Conservation (phyloP, 2,797 vertebrate species). For the Acanthornis magna region DNA sequence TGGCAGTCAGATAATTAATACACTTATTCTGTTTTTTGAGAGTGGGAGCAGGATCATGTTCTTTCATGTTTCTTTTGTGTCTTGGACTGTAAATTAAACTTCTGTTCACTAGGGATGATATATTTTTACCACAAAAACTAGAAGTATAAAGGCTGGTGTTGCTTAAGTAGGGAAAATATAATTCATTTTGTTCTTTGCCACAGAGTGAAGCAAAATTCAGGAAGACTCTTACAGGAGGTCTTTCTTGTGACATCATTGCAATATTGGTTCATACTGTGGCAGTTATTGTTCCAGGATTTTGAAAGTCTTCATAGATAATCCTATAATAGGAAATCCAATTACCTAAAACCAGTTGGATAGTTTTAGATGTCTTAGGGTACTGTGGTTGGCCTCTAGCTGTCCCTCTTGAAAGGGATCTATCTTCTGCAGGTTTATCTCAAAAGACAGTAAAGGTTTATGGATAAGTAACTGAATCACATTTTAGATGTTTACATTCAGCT, state of each 20-base stretch:
- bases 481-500: background rate
- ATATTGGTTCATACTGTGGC: background rate
- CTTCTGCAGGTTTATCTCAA: background rate
- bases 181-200: background rate
- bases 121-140: background rate
- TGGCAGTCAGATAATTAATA: constrained; percentile 4
- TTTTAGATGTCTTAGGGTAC: background rate
- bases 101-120: background rate
- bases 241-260: background rate
- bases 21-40: constrained; percentile 9
- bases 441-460: background rate
- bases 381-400: background rate
- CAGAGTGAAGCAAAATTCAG: background rate
- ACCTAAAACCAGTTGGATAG: background rate
- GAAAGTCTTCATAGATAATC: background rate
- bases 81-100: constrained; percentile 45
- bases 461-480: background rate
- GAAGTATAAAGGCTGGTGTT: background rate
- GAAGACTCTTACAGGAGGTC: background rate
- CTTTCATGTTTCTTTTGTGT: background rate
- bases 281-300: background rate
- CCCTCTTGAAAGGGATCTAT: background rate
- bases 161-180: background rate
- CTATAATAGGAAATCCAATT: background rate
- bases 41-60: background rate